Base-by-base conservation (phyloP, 2,113 vertebrate genomes). In the Thryonomys swinderianus region DNA sequence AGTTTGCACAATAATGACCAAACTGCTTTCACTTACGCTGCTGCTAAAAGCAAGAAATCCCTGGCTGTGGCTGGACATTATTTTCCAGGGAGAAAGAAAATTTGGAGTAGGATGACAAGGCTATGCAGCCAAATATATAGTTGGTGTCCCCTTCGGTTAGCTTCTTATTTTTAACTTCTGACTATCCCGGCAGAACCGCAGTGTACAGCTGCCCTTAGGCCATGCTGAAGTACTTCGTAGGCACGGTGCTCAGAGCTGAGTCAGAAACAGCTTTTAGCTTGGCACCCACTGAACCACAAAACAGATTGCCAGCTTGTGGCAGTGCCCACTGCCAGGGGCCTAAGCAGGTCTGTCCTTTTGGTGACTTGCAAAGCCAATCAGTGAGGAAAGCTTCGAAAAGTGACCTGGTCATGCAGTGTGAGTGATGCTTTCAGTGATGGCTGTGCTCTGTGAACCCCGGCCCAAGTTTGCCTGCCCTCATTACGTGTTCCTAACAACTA, bases 241-340 rank as follows among this genome's bases (percentile, higher is more conserved):
- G 74, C 80, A 78, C 59, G 76, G 69, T 84, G 61, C 37, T 84
- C 64, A 85, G 25, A 59, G 3, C 61, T 51, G 5, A 1, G 78
- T 92, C 27, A 61, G 87, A 88, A 94, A 82, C 85, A 7, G 80
- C 42, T 81, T 88, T 92, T 81, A 45, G 51, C 78, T 94, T 91
- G 82, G 2, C 3, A 45, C 81, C 27, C 16, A 23, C 59, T 21
- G 48, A 85, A 73, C 45, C 57, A 57, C 32, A 90, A 27, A 66
- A 37, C 21, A 62, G 23, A 74, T 66, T 37, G 11, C 42, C 57
- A 66, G 32, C 32, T 95, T 61, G 40, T 13, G 20, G 71, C 80
- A 66, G n/a, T 40, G 40, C 16, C 25, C 40, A 2, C 14, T 11
- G 11, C 21, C 2, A 12, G 71, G 40, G 25, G 23, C 13, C 42